Percentiles rank a stretch among this genome's conserved stretches.
These are phyloP conservation scores for Vultur gryphus DNA, from an alignment of 2,797 vertebrate genomes.

Conservation along the genomic window DNA sequence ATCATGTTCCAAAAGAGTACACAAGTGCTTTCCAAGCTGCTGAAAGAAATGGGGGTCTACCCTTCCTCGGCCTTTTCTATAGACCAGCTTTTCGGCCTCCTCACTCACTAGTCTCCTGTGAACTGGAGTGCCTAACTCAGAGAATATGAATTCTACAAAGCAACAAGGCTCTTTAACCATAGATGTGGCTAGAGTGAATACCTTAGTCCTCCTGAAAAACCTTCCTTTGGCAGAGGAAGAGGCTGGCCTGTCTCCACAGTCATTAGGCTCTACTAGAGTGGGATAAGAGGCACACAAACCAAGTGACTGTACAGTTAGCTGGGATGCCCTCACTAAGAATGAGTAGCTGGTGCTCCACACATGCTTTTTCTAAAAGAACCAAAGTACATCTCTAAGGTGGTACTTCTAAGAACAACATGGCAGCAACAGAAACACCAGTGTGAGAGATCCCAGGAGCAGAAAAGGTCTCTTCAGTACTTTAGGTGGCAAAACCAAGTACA, in stretches of 20 bases:
- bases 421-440: not conserved
- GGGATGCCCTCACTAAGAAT: not conserved
- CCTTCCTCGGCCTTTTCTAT: not conserved
- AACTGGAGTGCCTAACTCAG: not conserved
- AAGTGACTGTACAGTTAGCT: not conserved
- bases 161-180: not conserved
- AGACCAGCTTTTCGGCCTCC: not conserved
- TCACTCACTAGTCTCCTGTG: not conserved
- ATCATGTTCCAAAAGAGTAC: not conserved
- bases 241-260: not conserved
- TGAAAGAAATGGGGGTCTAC: not conserved
- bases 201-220: not conserved
- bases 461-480: not conserved
- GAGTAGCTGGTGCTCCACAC: not conserved
- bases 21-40: not conserved
- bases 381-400: not conserved
- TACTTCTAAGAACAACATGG: not conserved
- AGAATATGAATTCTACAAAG: not conserved
- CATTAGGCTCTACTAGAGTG: not conserved
- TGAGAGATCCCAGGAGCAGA: not conserved
- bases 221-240: not conserved
- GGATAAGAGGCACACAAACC: not conserved
- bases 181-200: not conserved
- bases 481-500: not conserved
- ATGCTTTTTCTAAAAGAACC: not conserved